Percentiles rank a stretch among this genome's conserved stretches.
Evolutionary conservation across 2,888 invertebrate genomes (phyloP).

Genomic region (Nebria salina): DNA sequence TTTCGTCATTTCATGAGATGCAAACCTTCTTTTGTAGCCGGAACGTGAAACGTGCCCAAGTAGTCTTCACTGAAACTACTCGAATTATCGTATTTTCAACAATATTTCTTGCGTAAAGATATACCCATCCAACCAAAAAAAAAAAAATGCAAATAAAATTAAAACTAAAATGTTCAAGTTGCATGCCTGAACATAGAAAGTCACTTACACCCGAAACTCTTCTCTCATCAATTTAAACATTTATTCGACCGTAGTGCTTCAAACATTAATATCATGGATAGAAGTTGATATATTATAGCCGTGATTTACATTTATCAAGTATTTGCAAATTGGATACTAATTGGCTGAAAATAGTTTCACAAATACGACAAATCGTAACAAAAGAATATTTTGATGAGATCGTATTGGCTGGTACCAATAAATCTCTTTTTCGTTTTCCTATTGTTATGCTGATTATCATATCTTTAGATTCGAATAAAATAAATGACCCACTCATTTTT

Average conservation of each 20-base stretch:
- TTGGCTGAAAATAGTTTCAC: no score
- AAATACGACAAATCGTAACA: background rate
- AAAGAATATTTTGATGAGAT: background rate
- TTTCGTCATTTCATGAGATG: background rate
- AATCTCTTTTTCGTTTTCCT: background rate
- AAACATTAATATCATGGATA: no score
- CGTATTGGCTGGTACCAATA: background rate
- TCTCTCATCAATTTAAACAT: no score
- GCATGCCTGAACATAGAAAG: no score
- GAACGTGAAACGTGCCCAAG: background rate
- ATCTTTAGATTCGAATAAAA: conserved; percentile 7
- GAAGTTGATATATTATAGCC: no score
- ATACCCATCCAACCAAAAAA: background rate
- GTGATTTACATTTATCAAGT: no score
- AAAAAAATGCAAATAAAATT: background rate
- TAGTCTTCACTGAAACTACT: background rate
- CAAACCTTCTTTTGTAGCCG: no score
- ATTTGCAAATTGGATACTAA: no score
- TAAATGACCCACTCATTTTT: conserved; percentile 11
- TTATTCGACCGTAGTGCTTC: no score
- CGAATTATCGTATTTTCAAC: background rate
- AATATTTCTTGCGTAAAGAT: background rate
- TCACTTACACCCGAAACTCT: no score
- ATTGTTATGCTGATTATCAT: conserved; percentile 6
- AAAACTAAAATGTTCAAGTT: background rate